These are phyloP conservation scores for Rhynchomys soricoides DNA, from an alignment of 2,113 vertebrate genomes.

Conservation along the genomic window DNA sequence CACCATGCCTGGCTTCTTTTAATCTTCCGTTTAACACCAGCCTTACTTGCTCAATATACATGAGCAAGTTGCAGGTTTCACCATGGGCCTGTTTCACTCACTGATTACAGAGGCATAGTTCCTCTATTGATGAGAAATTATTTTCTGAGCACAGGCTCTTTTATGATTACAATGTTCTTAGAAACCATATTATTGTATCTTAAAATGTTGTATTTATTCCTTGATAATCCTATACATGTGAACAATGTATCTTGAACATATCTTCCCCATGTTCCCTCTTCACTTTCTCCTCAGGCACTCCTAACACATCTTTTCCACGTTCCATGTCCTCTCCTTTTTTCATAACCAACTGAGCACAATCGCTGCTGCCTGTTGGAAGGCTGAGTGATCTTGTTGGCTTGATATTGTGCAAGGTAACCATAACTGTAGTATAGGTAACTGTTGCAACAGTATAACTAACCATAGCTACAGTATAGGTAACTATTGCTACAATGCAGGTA, in stretches of 20 bases:
- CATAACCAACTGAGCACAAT: neutral
- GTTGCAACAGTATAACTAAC: neutral
- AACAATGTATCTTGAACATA: neutral
- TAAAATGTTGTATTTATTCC: neutral
- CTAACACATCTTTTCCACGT: no score
- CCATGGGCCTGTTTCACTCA: neutral
- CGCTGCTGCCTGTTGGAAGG: neutral
- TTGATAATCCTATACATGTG: neutral
- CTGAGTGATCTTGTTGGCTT: neutral
- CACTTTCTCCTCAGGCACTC: neutral
- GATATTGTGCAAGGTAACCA: neutral
- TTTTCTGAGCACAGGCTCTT: neutral
- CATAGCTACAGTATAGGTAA: neutral
- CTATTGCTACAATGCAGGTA: neutral
- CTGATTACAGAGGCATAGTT: neutral
- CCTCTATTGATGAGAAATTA: neutral
- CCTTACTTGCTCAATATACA: neutral
- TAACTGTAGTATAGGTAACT: neutral
- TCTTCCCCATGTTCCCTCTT: neutral
- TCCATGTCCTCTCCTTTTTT: neutral
- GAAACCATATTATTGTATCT: neutral
- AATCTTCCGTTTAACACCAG: neutral
- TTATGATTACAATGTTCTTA: neutral
- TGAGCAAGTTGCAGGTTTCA: neutral
- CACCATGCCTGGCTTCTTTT: neutral